Conservation (phyloP, 2,888 invertebrate genomes). For the Stenolophus ochropezus region DNA sequence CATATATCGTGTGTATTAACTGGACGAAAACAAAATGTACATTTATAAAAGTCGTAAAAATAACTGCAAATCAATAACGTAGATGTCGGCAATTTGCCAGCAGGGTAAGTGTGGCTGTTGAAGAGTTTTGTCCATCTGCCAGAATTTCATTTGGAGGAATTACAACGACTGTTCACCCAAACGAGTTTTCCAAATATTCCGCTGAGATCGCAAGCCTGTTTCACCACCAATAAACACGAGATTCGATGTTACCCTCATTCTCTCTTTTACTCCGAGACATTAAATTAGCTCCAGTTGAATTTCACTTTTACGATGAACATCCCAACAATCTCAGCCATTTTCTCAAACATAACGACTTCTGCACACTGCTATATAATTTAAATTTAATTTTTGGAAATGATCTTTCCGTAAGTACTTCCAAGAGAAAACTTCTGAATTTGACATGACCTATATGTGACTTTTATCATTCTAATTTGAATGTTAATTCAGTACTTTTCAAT, state of each 20-base stretch:
- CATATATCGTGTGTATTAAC: not conserved
- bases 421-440: no score
- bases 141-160: slow-evolving; percentile 20
- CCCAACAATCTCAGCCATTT: not conserved
- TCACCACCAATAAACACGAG: slow-evolving; percentile 21
- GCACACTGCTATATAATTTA: not conserved
- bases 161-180: not conserved
- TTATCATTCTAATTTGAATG: no score
- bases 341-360: not conserved
- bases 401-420: no score
- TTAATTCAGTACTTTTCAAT: no score
- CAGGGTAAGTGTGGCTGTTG: not conserved
- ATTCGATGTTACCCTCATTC: slow-evolving; percentile 11
- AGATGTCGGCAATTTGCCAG: slow-evolving; percentile 7
- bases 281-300: not conserved
- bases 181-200: slow-evolving; percentile 35
- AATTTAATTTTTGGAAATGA: not conserved
- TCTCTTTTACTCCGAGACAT: not conserved
- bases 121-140: slow-evolving; percentile 29
- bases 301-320: not conserved
- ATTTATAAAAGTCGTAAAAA: not conserved
- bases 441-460: no score
- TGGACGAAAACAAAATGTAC: not conserved
- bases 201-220: slow-evolving; percentile 5
- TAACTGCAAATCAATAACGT: slow-evolving; percentile 25